Percentiles rank a stretch among this genome's conserved stretches.
Conservation (phyloP, 2,113 vertebrate genomes). For the Isichthys henryi region DNA sequence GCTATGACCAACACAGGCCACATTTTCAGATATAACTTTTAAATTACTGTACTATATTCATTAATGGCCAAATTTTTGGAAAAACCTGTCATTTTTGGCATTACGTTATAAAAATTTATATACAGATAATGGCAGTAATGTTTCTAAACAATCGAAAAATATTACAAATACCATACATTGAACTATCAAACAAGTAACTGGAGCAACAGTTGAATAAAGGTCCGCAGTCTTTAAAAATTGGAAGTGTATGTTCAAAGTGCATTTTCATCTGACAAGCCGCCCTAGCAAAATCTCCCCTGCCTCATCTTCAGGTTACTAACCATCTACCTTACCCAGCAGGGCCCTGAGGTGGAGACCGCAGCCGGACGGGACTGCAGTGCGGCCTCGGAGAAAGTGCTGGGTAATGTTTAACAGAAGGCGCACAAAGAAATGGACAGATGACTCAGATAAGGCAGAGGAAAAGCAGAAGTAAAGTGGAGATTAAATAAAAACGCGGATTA, state of each 20-base stretch:
- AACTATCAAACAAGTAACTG: too few species aligned
- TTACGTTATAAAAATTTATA: not conserved
- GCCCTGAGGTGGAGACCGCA: constrained; percentile 9
- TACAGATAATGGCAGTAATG: not conserved
- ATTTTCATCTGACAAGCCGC: not conserved
- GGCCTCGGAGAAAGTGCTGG: constrained; percentile 32
- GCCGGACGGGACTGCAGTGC: constrained; percentile 19
- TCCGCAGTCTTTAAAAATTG: not conserved
- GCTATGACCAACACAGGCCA: not conserved
- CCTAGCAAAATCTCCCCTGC: not conserved
- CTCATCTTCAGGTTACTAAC: not conserved
- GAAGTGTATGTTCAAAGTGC: not conserved
- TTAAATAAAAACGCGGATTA: constrained; percentile 58
- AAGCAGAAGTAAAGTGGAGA: constrained; percentile 53
- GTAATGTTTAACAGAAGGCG: constrained; percentile 33
- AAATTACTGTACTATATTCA: not conserved
- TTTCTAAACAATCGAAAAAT: too few species aligned
- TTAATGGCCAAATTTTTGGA: not conserved
- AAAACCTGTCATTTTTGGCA: too few species aligned
- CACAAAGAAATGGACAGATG: constrained; percentile 49
- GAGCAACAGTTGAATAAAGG: too few species aligned
- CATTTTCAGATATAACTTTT: not conserved
- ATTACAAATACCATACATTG: too few species aligned
- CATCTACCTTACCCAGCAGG: not conserved
- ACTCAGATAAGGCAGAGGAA: constrained; percentile 44